Evolutionary conservation across 2,888 invertebrate species (phyloP).

Genomic region (Lymantria monacha): DNA sequence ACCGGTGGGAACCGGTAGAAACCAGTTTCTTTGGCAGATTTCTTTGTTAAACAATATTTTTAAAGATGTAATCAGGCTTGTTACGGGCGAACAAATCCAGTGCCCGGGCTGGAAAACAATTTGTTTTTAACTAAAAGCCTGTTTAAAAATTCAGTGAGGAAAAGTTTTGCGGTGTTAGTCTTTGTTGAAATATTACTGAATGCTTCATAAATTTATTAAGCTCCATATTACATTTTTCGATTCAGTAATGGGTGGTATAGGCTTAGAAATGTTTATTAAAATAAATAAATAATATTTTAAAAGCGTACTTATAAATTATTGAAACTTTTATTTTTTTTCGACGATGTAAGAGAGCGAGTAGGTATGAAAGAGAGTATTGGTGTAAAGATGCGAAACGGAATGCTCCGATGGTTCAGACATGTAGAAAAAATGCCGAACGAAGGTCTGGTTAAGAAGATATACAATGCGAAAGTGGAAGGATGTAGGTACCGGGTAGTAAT

Average conservation of each 20-base stretch:
- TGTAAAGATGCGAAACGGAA: too few relatives aligned
- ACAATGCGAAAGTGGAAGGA: too few relatives aligned
- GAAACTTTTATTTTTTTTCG: too few relatives aligned
- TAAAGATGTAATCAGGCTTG: conserved; percentile 45
- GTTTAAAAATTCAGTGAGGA: conserved; percentile 25
- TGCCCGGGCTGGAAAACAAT: conserved; percentile 19
- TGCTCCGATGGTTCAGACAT: too few relatives aligned
- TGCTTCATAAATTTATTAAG: conserved; percentile 9
- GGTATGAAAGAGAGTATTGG: too few relatives aligned
- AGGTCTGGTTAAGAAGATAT: too few relatives aligned
- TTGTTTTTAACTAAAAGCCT: conserved; percentile 28
- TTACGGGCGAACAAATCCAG: conserved; percentile 27
- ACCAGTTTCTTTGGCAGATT: conserved; percentile 39
- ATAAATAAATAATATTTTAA: neutral
- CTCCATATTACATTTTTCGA: conserved; percentile 3
- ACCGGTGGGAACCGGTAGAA: conserved; percentile 36
- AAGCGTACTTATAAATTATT: too few relatives aligned
- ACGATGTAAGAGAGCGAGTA: too few relatives aligned
- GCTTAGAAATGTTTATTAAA: neutral
- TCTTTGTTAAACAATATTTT: conserved; percentile 45
- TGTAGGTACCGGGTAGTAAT: too few relatives aligned
- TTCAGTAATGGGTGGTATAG: neutral
- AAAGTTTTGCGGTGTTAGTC: conserved; percentile 22
- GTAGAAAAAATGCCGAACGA: too few relatives aligned
- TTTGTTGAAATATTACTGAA: conserved; percentile 18